Evolutionary conservation across 2,888 invertebrate species (phyloP), one percentile per base, ranked within the genome.

Genomic region (Plagodis pulveraria): DNA sequence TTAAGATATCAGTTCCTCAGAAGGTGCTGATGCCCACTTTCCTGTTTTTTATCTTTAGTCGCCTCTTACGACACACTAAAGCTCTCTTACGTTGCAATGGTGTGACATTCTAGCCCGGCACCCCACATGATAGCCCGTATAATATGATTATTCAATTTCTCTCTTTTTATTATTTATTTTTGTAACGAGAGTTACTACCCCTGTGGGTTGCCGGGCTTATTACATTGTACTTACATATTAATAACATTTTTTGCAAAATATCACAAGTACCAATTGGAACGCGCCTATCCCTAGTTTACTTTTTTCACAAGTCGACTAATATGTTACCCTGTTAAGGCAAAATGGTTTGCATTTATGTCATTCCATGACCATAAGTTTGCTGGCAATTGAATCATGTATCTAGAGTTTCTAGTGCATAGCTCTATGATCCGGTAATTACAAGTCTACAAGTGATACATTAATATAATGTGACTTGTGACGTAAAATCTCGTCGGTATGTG

Each of bases 301-400:
- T 78, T 86, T 89, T 87, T 84, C 79, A 77, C 65, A 70, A 68
- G 66, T 34, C 63, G 59, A 76, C 87, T 89, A 90, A 90, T 91
- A 88, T 71, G 83, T 73, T 75, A 69, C 49, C 90, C 84, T 50
- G 73, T 65, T 86, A 86, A 71, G 89, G 89, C 36, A 71, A 71
- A 68, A 73, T 70, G 70, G 76, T 72, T 76, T 76, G 77, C 85
- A 83, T 88, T 87, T 80, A 79, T 84, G 76, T 80, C 86, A 88
- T 86, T 80, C 80, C 77, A 69, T 72, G 70, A 58, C 86, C 86
- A 84, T 87, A 89, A 11, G 69, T 70, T 70, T 70, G 67, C 65
- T 71, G 71, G 79, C 84, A 83, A 89, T 89, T 87, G 84, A 89
- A 86, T 83, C 86, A 83, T 84, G 88, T 80, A 80, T 79, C 49